A percentile compares a stretch with the other conserved stretches of the same genome.
phyloP scores from a whole-genome alignment of 2,113 vertebrate species.

The Mustela lutreola region DNA sequence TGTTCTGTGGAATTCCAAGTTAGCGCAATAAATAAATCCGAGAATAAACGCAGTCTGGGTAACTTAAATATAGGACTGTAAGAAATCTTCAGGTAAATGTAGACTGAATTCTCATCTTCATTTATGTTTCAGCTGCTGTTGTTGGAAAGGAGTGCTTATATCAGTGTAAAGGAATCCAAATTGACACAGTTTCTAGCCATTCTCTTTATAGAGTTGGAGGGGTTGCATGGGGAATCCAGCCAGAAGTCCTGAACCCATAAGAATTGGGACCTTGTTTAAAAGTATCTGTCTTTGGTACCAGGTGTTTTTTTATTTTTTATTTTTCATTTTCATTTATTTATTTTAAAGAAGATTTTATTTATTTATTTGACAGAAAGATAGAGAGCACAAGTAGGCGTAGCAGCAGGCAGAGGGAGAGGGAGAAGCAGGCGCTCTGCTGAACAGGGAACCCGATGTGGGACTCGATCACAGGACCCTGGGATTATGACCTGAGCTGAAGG shows the following conservation, averaged over 20 bases:
- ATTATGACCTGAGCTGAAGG: too few species aligned
- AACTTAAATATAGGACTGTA: slow-evolving; percentile 36
- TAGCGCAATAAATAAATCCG: background rate
- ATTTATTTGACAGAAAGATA: too few species aligned
- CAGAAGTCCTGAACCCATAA: background rate
- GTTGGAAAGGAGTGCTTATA: slow-evolving; percentile 42
- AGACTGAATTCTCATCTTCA: slow-evolving; percentile 54
- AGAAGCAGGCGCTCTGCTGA: too few species aligned
- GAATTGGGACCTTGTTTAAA: background rate
- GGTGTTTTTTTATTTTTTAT: too few species aligned
- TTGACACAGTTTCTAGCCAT: background rate
- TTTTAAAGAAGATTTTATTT: too few species aligned
- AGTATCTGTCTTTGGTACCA: background rate
- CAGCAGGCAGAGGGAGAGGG: too few species aligned
- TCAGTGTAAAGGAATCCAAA: slow-evolving; percentile 33
- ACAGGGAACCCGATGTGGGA: too few species aligned
- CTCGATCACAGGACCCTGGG: too few species aligned
- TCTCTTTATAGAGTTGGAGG: slow-evolving; percentile 38
- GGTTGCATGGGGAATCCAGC: background rate
- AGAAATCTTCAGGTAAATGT: slow-evolving; percentile 55
- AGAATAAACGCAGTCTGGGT: slow-evolving; percentile 32
- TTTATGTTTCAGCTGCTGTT: slow-evolving; percentile 54
- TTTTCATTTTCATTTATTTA: too few species aligned
- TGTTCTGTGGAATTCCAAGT: slow-evolving; percentile 16
- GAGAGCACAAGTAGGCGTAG: too few species aligned